Evolutionary conservation across 2,797 vertebrate species (phyloP), one percentile per base, ranked within the genome.

Genomic region (Periophthalmus magnuspinnatus): DNA sequence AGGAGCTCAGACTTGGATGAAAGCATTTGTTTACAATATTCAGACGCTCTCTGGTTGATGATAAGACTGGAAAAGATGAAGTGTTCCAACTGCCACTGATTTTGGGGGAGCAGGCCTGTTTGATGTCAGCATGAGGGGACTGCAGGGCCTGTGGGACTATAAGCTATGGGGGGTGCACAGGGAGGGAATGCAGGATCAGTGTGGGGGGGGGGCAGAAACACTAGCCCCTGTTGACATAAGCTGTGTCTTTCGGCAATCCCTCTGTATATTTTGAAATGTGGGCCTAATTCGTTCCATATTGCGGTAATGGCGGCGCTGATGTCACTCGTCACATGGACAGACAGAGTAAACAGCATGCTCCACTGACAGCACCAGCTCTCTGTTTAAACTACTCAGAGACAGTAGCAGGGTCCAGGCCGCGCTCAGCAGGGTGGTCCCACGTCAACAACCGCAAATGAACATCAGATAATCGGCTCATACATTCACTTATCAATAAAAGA

Each of bases 181-280:
- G 28, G 28, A 28, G 52, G 52, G 52, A 14, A 47, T 17, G 3
- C 2, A 22, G 52, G 9, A 55, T 55, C 52, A 24, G 19, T 13
- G 80, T 0, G 54, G 33, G 70, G 80, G 0, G 54, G 33, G 70
- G 72, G 68, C 80, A 80, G 87, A 81, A 88, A 89, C 84, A 80
- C 86, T 81, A 89, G 84, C 81, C 22, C 34, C 84, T 85, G 89
- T 83, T 88, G 86, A 90, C 77, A 81, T 66, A 74, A 77, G 81
- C 74, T 81, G 22, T 16, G 73, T 87, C 84, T 81, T 61, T 70
- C 77, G 56, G 77, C 84, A 82, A 80, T 75, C 69, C 57, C 69
- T 69, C 78, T 88, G 90, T 87, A 84, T 89, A 88, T 92, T 89
- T 64, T 83, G 70, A 87, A 85, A 86, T 45, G 32, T 55, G 2